Evolutionary conservation across 2,113 vertebrate genomes (phyloP).

Genomic region (Cheirogaleus medius): DNA sequence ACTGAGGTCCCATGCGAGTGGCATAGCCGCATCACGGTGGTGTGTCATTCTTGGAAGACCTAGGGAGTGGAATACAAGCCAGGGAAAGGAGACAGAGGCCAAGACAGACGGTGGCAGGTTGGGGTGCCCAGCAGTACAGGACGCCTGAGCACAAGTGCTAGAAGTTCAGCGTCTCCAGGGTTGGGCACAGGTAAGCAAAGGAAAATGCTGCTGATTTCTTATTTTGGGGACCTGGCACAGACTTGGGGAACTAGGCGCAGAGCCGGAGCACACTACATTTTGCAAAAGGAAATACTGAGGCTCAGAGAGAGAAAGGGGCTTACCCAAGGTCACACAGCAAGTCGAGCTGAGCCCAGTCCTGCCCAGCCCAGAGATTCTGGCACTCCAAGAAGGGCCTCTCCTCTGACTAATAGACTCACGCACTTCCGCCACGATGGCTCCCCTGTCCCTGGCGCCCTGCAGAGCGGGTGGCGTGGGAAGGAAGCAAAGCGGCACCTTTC

Average conservation of each 20-base stretch:
- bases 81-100: background rate
- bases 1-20: background rate
- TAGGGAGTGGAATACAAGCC: background rate
- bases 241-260: background rate
- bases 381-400: background rate
- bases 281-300: background rate
- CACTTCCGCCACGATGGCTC: accelerated
- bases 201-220: background rate
- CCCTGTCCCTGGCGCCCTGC: background rate
- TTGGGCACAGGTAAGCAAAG: background rate
- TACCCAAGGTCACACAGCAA: background rate
- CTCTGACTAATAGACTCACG: background rate
- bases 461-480: conserved; percentile 43
- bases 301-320: background rate
- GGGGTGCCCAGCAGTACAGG: background rate
- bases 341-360: background rate
- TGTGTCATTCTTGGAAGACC: background rate
- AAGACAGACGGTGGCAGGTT: background rate
- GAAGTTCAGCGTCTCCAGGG: background rate
- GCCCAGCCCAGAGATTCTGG: background rate
- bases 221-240: too few relatives aligned
- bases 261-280: background rate
- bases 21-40: accelerated
- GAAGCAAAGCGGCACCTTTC: accelerated
- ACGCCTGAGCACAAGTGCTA: background rate